Evolutionary conservation across 2,797 vertebrate genomes (phyloP), one percentile per base, ranked within the genome.

Genomic region (Eospalax fontanierii): DNA sequence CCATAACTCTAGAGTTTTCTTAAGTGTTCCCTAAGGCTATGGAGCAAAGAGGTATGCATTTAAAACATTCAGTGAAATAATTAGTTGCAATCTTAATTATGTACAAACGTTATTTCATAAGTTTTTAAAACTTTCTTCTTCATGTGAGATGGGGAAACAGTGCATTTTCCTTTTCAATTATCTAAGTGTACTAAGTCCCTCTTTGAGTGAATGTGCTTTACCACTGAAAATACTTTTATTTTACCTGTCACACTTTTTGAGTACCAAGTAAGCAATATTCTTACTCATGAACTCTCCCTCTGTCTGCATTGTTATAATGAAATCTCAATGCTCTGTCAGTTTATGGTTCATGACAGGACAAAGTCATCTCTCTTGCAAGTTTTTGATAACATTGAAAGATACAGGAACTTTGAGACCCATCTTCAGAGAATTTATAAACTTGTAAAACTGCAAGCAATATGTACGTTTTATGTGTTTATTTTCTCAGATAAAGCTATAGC

Each of bases 41-140:
- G 30, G 70, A 89, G 93, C 43, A 94, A 93, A 89, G 30, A 88
- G 61, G 28, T 59, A 65, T 38, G n/a, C 40, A 65, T 84, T 89
- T 71, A 71, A 95, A 94, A 90, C 2, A 24, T 65, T 94, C 63
- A 85, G n/a, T 76, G 57, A 95, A 93, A 90, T 89, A 96, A 95
- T 95, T 92, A 63, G 91, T 68, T 80, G 63, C 43, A 90, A 75
- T n/a, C 30, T 12, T 63, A 40, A 93, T 38, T 68, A 95, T 35
- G 6, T n/a, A 85, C 26, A 70, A 75, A 85, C 85, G 24, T 59
- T 96, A 87, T 78, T 95, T 95, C n/a, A 15, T 35, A 59, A 68
- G 73, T n/a, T 93, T 43, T 15, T 92, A 43, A 40, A 14, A 78
- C 33, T 46, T 90, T 93, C 24, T 24, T 94, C 80, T 93, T 92